Conservation (phyloP, 2,888 invertebrate species). For the Drosophila ochracea region DNA sequence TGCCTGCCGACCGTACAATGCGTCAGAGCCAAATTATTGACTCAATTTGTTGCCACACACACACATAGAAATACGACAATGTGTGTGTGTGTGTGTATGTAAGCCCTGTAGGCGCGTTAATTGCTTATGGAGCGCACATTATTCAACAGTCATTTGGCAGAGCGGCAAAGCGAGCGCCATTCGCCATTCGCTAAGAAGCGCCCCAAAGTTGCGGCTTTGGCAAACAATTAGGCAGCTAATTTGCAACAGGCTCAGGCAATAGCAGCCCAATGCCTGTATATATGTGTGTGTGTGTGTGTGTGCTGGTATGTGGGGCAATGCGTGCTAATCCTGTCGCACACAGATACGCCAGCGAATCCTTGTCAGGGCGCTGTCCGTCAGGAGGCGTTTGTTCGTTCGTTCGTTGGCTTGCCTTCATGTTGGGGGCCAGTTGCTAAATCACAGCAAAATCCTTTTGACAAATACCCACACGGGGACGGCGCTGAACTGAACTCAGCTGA, state of each 20-base stretch:
- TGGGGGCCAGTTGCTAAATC: slow-evolving; percentile 71
- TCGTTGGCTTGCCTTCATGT: slow-evolving; percentile 5
- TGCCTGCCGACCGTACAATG: slow-evolving; percentile 58
- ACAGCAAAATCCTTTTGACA: slow-evolving; percentile 79
- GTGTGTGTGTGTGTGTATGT: slow-evolving; percentile 36
- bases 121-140: slow-evolving; percentile 79
- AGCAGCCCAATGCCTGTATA: slow-evolving; percentile 34
- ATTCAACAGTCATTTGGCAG: slow-evolving; percentile 77
- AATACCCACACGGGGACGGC: slow-evolving; percentile 66
- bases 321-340: slow-evolving; percentile 70
- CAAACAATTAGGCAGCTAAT: slow-evolving; percentile 81
- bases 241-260: slow-evolving; percentile 52
- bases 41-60: slow-evolving; percentile 69
- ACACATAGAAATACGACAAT: slow-evolving; percentile 14
- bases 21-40: slow-evolving; percentile 70
- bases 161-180: slow-evolving; percentile 45
- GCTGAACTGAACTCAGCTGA: slow-evolving; percentile 33
- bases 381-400: slow-evolving; percentile 29
- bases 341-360: slow-evolving; percentile 39
- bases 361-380: slow-evolving; percentile 59
- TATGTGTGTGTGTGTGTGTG: background rate
- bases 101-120: slow-evolving; percentile 77
- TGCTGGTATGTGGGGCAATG: slow-evolving; percentile 34
- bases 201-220: slow-evolving; percentile 77
- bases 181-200: slow-evolving; percentile 49